Base-by-base conservation (phyloP, 2,888 invertebrate species). In the Acleris emargana region DNA sequence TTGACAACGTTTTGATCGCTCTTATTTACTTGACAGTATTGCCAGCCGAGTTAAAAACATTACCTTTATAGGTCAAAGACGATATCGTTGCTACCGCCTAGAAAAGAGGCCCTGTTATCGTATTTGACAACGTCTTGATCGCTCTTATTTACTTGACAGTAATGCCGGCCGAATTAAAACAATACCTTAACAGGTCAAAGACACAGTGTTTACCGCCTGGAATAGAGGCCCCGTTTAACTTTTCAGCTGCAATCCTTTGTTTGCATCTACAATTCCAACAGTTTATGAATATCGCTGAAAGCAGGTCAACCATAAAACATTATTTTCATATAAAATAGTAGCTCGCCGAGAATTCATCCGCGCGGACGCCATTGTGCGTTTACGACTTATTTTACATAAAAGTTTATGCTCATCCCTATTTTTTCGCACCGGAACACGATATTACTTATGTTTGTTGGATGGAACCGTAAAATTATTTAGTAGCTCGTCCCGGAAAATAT, bases 371-470 rank as follows among this genome's bases (percentile, higher is more conserved):
- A 60, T 66, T 57, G 64, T 60, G 55, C 54, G 60, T 66, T 66
- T 66, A 66, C 64, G 64, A 60, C 51, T 66, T 66, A 45, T 60
- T 66, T 66, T 60, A 51, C 60, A 66, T 66, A 55, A 60, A 59
- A 66, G 50, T 60, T 59, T 59, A 64, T 54, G 64, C 45, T 57
- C 57, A 49, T 49, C 64, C 54, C 49, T 49, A 53, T 58, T 49
- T 64, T 58, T 63, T 64, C 28, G 22, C 52, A 52, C 52, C 45
- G 57, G 45, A 42, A 54, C 53, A 18, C n/a, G 16, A 32, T 47
- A 58, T 58, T 63, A 58, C 63, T 53, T 58, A 64, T 49, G 47
- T 42, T 51, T 54, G 42, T 28, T 25, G 43, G n/a, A 42, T 32
- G 47, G 20, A 42, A 13, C 1, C 28, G 49, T 64, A 55, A 55